A percentile compares a stretch with the other conserved stretches of the same genome.
Conservation (phyloP, 2,797 vertebrate genomes). For the Hydrocynus forskahlii region DNA sequence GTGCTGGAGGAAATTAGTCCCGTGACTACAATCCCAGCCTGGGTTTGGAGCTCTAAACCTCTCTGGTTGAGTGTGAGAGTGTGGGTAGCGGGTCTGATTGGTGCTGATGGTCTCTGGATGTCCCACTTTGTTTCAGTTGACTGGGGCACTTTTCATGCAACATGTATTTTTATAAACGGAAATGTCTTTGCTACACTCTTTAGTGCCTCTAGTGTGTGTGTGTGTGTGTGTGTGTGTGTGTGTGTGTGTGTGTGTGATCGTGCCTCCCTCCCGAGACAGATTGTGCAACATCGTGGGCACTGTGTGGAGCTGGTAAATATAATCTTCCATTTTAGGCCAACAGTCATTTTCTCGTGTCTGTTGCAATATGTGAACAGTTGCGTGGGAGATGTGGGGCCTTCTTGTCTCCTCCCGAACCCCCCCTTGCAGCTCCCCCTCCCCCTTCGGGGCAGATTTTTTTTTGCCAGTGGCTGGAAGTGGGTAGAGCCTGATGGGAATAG, state of each 20-base stretch:
- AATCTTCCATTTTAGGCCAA: neutral
- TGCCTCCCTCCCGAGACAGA: neutral
- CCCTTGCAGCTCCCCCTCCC: neutral
- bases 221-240: neutral
- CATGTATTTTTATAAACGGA: slow-evolving; percentile 14
- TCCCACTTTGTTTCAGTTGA: neutral
- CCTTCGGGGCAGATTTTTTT: neutral
- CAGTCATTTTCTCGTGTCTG: neutral
- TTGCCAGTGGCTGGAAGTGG: neutral
- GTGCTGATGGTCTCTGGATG: too few relatives aligned
- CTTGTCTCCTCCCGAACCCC: slow-evolving; percentile 6
- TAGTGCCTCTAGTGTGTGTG: neutral
- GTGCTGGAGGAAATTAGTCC: neutral
- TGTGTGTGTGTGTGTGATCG: neutral
- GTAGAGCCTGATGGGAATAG: neutral
- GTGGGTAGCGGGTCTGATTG: too few relatives aligned
- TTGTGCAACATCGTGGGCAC: neutral
- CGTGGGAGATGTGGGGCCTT: slow-evolving; percentile 23
- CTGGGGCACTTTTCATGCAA: neutral
- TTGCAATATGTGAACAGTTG: neutral
- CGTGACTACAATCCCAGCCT: neutral
- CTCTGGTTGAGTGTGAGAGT: neutral
- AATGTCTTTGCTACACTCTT: slow-evolving; percentile 24
- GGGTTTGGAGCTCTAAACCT: neutral
- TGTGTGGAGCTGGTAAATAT: neutral